These are phyloP conservation scores for Carassius carassius DNA, from an alignment of 2,113 vertebrate species.

Conservation along the genomic window DNA sequence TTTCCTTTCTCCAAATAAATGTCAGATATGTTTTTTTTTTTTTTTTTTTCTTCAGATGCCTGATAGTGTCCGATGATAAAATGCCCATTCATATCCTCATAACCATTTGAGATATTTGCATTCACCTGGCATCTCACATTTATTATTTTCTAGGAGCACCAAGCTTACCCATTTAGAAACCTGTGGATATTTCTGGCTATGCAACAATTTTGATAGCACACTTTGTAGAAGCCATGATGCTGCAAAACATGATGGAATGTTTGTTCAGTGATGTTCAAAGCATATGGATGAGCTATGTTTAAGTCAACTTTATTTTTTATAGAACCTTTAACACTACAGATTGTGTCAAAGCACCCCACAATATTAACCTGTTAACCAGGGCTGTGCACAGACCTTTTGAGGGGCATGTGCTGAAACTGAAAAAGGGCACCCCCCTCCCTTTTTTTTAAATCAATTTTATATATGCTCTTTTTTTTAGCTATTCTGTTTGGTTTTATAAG, in stretches of 20 bases:
- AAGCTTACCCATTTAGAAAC: background rate
- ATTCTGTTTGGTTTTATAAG: no score
- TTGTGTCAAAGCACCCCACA: no score
- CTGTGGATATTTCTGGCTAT: background rate
- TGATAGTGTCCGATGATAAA: conserved; percentile 54
- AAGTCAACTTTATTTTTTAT: no score
- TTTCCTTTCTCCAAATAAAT: conserved; percentile 61
- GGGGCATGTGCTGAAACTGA: no score
- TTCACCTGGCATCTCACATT: conserved; percentile 8
- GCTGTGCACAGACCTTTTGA: no score
- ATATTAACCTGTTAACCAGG: no score
- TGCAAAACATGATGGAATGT: background rate
- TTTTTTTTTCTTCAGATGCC: conserved; percentile 33
- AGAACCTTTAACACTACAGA: no score
- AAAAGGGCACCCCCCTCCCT: no score
- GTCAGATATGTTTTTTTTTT: conserved; percentile 56
- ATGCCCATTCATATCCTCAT: conserved; percentile 49
- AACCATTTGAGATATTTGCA: conserved; percentile 50
- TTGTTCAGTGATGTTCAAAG: background rate
- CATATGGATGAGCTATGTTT: background rate
- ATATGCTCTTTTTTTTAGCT: no score
- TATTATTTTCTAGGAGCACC: background rate
- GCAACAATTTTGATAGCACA: background rate
- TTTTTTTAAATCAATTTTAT: no score
- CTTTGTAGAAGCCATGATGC: background rate